Base-by-base conservation (phyloP, 2,113 vertebrate species). In the Chinchilla lanigera region DNA sequence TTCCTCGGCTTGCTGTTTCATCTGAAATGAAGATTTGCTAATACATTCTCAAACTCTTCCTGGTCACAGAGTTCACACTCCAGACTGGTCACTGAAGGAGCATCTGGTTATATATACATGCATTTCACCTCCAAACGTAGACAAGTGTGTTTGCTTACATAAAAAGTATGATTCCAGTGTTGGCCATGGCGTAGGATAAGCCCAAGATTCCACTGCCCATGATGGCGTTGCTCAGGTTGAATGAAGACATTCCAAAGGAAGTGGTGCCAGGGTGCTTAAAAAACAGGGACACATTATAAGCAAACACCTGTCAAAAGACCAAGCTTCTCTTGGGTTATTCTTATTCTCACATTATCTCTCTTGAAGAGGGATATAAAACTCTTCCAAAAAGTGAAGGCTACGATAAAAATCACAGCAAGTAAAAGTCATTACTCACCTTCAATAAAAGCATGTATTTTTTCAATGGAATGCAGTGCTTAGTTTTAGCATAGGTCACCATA, bases 151-250 rank as follows among this genome's bases (percentile, higher is more conserved):
- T n/a, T 97, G 99, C 99, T 99, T 98, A 99, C 99, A 99, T 89
- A 84, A 99, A 99, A 88, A 99, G 98, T 26, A 99, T 73, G 73
- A 99, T 99, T 96, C 99, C 99, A 0, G 99, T 99, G 98, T 99
- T 99, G 83, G 99, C 99, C 99, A 99, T 99, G 86, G 99, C 99
- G 26, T 99, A 99, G 56, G 99, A 99, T 82, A 99, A 98, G 52
- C 99, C 99, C 95, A 99, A 98, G 97, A 99, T 99, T 4, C 99
- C 99, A 0, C 99, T 99, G 97, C 99, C 99, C 99, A 99, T 99
- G 96, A 99, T 99, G 97, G 99, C 99, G 0, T 99, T 99, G 97
- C 99, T 99, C 98, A 99, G 98, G 97, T 99, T 99, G 98, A 99
- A 99, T 0, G 99, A 99, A 0, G 99, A 99, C 99, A 99, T 99